These are phyloP conservation scores for Luperina testacea DNA, from an alignment of 2,888 invertebrate genomes.

Conservation along the genomic window DNA sequence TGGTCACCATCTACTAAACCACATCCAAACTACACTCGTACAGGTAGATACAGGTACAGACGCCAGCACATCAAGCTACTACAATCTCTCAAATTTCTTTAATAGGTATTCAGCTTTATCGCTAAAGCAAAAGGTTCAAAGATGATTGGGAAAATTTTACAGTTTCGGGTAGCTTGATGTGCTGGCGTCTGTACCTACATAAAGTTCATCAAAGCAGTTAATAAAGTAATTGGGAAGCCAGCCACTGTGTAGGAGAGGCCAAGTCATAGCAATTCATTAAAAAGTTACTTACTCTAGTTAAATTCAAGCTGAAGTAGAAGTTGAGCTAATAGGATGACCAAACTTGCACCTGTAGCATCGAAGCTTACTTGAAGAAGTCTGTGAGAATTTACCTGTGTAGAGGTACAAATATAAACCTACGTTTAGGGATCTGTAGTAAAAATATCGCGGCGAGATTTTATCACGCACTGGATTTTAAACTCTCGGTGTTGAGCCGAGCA, in stretches of 20 bases:
- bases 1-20: not conserved
- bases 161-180: too few relatives aligned
- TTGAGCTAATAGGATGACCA: constrained; percentile 49
- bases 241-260: not conserved
- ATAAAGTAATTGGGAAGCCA: constrained; percentile 34
- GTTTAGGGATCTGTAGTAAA: not conserved
- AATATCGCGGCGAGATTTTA: too few relatives aligned
- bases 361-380: constrained; percentile 1
- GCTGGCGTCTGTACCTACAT: not conserved
- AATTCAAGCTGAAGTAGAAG: constrained; percentile 26
- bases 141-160: too few relatives aligned
- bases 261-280: constrained; percentile 53
- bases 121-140: too few relatives aligned
- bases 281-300: constrained; percentile 42
- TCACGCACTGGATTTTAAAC: too few relatives aligned
- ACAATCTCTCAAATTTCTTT: too few relatives aligned
- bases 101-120: too few relatives aligned
- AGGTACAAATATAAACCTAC: not conserved
- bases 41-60: not conserved
- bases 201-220: constrained; percentile 37
- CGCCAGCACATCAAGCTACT: too few relatives aligned
- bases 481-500: too few relatives aligned
- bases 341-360: constrained; percentile 30
- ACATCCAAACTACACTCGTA: not conserved
- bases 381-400: not conserved